A percentile compares a stretch with the other conserved stretches of the same genome.
phyloP scores from a whole-genome alignment of 2,888 invertebrate species.

The Cynaeus angustus region DNA sequence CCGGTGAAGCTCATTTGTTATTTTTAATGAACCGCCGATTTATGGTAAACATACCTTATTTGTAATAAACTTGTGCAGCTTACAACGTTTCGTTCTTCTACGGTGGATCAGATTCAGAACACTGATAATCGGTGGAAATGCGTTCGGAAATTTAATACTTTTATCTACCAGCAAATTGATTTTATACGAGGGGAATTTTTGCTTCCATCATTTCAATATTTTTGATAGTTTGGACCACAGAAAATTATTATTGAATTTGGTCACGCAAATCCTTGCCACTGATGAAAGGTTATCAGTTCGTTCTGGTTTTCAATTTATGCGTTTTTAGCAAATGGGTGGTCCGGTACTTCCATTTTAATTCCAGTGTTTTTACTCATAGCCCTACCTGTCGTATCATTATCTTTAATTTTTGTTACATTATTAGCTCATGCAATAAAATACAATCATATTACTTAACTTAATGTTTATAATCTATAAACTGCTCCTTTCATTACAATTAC shows the following conservation, averaged over 20 bases:
- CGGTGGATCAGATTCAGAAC: neutral
- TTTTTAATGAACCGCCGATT: constrained; percentile 65
- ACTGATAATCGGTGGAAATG: constrained; percentile 2
- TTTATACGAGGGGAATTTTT: neutral
- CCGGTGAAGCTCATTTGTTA: constrained; percentile 60
- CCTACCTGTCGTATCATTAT: neutral
- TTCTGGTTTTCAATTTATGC: neutral
- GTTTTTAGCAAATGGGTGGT: constrained; percentile 6
- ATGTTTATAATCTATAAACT: too few relatives aligned
- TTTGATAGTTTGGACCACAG: neutral
- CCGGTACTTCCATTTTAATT: neutral
- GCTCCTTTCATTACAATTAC: too few relatives aligned
- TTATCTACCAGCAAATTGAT: too few relatives aligned
- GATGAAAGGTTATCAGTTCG: neutral
- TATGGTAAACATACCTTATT: constrained; percentile 59
- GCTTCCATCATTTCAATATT: neutral
- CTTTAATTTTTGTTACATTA: neutral
- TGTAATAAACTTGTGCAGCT: constrained; percentile 48
- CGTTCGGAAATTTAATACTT: neutral
- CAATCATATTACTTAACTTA: too few relatives aligned
- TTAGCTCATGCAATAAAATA: too few relatives aligned
- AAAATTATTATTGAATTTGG: constrained; percentile 1
- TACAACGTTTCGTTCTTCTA: constrained; percentile 11
- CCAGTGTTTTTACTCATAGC: neutral
- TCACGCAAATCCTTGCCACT: neutral